Evolutionary conservation across 2,797 vertebrate species (phyloP).

Genomic region (Chelmon rostratus): DNA sequence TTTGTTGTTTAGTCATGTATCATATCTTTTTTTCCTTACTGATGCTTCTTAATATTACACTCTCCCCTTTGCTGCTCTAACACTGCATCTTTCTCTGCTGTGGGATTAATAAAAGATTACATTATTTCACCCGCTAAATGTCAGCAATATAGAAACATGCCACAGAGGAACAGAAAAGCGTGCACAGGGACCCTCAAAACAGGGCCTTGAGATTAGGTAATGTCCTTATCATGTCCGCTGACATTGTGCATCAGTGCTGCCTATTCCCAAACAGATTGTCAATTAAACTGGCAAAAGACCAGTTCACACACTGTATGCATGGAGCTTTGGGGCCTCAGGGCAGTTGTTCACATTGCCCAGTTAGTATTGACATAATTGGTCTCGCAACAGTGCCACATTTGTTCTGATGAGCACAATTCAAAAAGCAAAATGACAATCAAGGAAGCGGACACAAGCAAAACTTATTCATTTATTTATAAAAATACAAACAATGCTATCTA

Average conservation of each 20-base stretch:
- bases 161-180: background rate
- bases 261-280: background rate
- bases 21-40: no score
- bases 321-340: background rate
- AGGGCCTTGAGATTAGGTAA: background rate
- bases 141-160: background rate
- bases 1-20: no score
- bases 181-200: background rate
- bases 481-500: constrained; percentile 16
- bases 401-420: background rate
- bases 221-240: background rate
- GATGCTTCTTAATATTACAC: no score
- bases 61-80: no score
- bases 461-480: constrained; percentile 76
- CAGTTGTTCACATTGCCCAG: background rate
- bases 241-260: background rate
- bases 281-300: no score
- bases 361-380: background rate
- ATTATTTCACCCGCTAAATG: no score
- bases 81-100: no score
- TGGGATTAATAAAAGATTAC: no score
- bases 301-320: background rate
- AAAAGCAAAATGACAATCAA: constrained; percentile 9
- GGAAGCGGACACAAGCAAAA: constrained; percentile 10
- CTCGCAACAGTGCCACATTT: background rate